phyloP scores from a whole-genome alignment of 1,140 invertebrate species.

The Bombus difficillimus region DNA sequence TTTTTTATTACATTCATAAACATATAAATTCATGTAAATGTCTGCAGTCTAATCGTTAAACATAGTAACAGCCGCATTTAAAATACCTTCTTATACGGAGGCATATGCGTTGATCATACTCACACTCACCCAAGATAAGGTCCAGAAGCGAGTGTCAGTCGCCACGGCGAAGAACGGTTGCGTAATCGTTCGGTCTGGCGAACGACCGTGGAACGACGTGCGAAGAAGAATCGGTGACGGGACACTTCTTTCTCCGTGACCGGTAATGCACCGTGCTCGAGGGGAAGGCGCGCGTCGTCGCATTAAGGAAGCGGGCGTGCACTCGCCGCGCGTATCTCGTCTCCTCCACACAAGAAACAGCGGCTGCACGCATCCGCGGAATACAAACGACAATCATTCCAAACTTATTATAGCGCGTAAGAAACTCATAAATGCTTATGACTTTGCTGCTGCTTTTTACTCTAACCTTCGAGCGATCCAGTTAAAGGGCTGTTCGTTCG shows the following conservation, averaged over 20 bases:
- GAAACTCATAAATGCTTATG: conserved; percentile 73
- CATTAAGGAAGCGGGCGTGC: not conserved
- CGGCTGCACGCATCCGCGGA: conserved; percentile 20
- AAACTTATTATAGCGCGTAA: conserved; percentile 70
- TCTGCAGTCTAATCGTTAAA: no score
- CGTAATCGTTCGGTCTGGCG: not conserved
- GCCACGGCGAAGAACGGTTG: not conserved
- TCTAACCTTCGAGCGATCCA: conserved; percentile 55
- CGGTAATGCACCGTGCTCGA: conserved; percentile 4
- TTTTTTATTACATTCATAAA: no score
- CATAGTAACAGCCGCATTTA: no score
- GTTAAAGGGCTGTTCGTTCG: conserved; percentile 59
- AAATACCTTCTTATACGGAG: no score
- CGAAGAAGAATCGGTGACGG: conserved; percentile 41
- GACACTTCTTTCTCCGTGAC: conserved; percentile 20
- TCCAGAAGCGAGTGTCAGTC: not conserved
- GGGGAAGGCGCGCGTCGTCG: not conserved
- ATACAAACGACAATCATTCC: conserved; percentile 67
- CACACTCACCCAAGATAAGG: not conserved
- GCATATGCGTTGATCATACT: not conserved
- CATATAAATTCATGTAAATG: no score
- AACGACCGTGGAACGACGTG: conserved; percentile 4
- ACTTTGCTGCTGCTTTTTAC: conserved; percentile 65
- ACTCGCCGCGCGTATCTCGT: not conserved
- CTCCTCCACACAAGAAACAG: conserved; percentile 23